phyloP scores from a whole-genome alignment of 2,113 vertebrate species.

The Oenanthe melanoleuca region DNA sequence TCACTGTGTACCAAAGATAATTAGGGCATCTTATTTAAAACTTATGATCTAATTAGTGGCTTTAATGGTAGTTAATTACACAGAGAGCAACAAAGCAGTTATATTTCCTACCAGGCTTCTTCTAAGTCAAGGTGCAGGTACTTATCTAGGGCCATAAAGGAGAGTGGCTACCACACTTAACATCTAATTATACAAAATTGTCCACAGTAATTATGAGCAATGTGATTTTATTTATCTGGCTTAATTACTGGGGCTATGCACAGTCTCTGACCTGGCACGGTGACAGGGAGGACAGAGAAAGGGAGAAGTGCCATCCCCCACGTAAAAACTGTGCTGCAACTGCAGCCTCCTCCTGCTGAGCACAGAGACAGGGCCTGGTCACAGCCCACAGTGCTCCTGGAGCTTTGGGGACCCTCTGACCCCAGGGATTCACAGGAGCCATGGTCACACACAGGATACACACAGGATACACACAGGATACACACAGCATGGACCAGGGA shows the following conservation, averaged over 20 bases:
- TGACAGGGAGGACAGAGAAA: conserved; percentile 65
- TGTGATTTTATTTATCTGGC: conserved; percentile 82
- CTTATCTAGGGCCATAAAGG: conserved; percentile 76
- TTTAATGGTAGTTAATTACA: conserved; percentile 83
- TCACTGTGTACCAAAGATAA: conserved; percentile 79
- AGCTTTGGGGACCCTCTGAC: background rate
- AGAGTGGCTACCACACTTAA: conserved; percentile 78
- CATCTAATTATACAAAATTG: conserved; percentile 80
- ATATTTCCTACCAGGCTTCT: conserved; percentile 71
- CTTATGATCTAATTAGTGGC: conserved; percentile 81
- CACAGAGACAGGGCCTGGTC: background rate
- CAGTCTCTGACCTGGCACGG: conserved; percentile 75
- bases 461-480: too few relatives aligned
- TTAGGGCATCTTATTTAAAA: conserved; percentile 84
- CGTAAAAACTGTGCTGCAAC: accelerated
- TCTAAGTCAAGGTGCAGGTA: conserved; percentile 69
- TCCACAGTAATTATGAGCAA: conserved; percentile 81
- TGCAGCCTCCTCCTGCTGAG: background rate
- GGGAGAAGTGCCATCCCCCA: conserved; percentile 15
- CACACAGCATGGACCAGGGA: background rate
- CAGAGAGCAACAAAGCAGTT: conserved; percentile 80
- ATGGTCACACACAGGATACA: too few relatives aligned
- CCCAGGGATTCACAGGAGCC: background rate
- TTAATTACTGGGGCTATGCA: conserved; percentile 70
- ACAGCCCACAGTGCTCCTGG: background rate